These are phyloP conservation scores for Manis pentadactyla DNA, from an alignment of 2,797 vertebrate genomes.

Conservation along the genomic window DNA sequence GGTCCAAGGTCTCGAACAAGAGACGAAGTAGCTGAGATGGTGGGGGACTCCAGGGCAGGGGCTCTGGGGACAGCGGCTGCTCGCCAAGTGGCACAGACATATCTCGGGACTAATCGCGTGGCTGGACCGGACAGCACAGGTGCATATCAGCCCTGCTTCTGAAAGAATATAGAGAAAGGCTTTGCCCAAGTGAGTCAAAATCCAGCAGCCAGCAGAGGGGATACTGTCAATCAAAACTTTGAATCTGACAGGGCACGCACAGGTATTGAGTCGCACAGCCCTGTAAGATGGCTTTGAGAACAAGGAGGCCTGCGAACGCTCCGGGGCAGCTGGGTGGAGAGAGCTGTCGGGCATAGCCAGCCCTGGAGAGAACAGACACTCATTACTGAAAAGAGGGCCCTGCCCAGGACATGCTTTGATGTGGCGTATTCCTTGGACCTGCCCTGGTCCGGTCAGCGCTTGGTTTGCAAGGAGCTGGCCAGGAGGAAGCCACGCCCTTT, in stretches of 20 bases:
- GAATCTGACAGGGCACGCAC: not conserved
- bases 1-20: not conserved
- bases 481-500: constrained; percentile 5
- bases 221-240: not conserved
- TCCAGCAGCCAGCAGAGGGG: not conserved
- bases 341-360: not conserved
- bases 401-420: constrained; percentile 52
- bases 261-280: not conserved
- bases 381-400: constrained; percentile 24
- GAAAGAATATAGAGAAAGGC: not conserved
- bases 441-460: constrained; percentile 1
- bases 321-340: not conserved
- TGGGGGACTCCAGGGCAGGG: not conserved
- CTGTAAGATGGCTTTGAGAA: not conserved
- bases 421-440: constrained; percentile 55
- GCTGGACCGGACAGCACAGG: not conserved
- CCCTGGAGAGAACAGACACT: not conserved
- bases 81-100: not conserved
- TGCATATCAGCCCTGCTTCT: not conserved
- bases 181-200: not conserved
- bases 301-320: too few relatives aligned
- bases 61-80: not conserved
- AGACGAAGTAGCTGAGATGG: not conserved
- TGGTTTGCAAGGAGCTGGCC: constrained; percentile 8
- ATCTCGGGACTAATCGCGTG: not conserved